Evolutionary conservation across 2,888 invertebrate genomes (phyloP).

Genomic region (Uropetala carovei): DNA sequence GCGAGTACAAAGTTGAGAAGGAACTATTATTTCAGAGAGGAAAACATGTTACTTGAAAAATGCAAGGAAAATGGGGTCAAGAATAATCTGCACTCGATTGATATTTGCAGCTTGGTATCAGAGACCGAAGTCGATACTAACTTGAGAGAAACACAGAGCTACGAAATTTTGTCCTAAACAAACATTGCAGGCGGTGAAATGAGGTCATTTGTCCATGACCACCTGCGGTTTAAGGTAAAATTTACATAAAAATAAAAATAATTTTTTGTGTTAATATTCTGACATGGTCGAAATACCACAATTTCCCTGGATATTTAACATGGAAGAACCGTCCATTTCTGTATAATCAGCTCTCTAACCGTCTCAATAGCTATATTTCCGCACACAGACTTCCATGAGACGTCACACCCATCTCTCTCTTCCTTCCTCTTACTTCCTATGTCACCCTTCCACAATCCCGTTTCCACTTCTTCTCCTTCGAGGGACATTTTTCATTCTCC

Average conservation of each 20-base stretch:
- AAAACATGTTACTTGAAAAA: slow-evolving; percentile 6
- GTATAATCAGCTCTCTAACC: too few species aligned
- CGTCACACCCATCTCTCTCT: too few species aligned
- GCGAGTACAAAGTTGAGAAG: not conserved
- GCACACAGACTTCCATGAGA: not conserved
- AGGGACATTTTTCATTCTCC: not conserved
- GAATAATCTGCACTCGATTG: not conserved
- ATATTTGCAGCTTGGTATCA: not conserved
- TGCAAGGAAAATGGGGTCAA: not conserved
- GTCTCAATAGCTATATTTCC: not conserved
- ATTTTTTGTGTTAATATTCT: too few species aligned
- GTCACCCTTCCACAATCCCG: not conserved
- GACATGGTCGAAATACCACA: too few species aligned
- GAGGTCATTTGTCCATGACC: too few species aligned
- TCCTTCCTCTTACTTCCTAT: not conserved
- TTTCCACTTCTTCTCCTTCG: not conserved
- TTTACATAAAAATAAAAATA: too few species aligned
- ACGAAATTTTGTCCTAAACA: too few species aligned
- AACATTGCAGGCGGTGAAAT: too few species aligned
- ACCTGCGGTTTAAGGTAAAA: too few species aligned
- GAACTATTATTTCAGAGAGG: not conserved
- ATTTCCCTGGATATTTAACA: too few species aligned
- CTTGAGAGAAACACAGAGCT: too few species aligned
- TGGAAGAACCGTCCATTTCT: too few species aligned
- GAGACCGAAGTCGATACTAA: not conserved